These are phyloP conservation scores for Pseudocheirus occidentalis DNA, from an alignment of 2,797 vertebrate genomes.

Conservation along the genomic window DNA sequence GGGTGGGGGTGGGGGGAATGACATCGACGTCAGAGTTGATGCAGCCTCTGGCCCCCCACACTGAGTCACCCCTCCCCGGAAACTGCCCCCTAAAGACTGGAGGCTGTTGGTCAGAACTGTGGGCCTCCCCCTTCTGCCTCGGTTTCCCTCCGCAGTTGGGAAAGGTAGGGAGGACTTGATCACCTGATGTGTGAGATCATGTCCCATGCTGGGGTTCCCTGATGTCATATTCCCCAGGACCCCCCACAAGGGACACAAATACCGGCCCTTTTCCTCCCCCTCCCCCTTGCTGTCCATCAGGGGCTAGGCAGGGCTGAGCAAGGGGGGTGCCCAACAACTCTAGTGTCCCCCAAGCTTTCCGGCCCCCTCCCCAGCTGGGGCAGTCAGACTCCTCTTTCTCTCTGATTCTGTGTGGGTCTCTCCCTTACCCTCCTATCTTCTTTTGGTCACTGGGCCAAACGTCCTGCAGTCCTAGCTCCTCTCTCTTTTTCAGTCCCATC, in stretches of 20 bases:
- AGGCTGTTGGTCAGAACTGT: not conserved
- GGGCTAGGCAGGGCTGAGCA: not conserved
- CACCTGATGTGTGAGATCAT: not conserved
- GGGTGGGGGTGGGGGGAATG: not conserved
- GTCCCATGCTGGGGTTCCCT: not conserved
- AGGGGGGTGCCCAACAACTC: not conserved
- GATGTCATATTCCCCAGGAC: not conserved
- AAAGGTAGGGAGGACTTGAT: not conserved
- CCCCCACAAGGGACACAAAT: not conserved
- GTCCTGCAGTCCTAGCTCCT: no score
- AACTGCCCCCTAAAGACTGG: not conserved
- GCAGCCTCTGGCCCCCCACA: not conserved
- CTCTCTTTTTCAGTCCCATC: no score
- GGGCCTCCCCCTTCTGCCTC: not conserved
- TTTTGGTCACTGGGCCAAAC: no score
- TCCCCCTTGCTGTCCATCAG: not conserved
- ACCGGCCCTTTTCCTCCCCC: not conserved
- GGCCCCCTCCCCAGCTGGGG: no score
- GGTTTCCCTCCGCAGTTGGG: not conserved
- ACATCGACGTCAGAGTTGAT: not conserved
- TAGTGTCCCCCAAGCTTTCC: no score
- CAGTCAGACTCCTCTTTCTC: no score
- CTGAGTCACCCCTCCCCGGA: not conserved
- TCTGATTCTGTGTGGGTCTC: no score
- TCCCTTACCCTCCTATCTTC: no score